Evolutionary conservation across 2,888 invertebrate species (phyloP).

Genomic region (Argynnis bischoffii): DNA sequence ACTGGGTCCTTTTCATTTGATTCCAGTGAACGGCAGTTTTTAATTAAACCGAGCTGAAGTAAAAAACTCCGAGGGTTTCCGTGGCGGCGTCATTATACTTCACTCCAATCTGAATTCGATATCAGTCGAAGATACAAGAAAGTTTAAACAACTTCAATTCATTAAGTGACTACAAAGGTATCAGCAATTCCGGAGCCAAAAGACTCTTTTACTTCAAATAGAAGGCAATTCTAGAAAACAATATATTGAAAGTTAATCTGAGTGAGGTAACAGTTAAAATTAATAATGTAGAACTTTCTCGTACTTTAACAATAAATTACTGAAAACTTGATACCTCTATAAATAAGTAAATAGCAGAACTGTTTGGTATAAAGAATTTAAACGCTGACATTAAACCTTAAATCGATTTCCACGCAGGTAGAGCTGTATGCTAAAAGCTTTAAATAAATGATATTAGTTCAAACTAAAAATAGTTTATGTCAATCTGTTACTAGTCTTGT

Average conservation of each 20-base stretch:
- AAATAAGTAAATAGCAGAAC: conserved; percentile 2
- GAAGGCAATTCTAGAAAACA: not conserved
- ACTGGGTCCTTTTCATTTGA: conserved; percentile 40
- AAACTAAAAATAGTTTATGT: not conserved
- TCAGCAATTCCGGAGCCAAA: conserved; percentile 54
- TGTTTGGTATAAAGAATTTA: not conserved
- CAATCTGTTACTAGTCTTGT: not conserved
- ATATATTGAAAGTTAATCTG: not conserved
- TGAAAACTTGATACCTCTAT: not conserved
- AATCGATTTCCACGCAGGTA: not conserved
- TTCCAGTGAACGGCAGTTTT: conserved; percentile 51
- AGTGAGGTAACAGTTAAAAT: not conserved
- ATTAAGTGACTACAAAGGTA: conserved; percentile 66
- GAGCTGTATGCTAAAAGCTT: not conserved
- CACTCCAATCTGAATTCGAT: conserved; percentile 58
- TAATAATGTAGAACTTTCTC: not conserved
- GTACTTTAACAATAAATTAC: not conserved
- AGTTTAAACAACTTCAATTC: conserved; percentile 70
- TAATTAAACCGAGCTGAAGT: conserved; percentile 67
- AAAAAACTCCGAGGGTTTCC: conserved; percentile 54
- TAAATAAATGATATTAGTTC: not conserved
- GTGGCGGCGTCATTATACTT: conserved; percentile 60
- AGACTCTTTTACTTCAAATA: conserved; percentile 35
- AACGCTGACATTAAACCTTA: conserved; percentile 1
- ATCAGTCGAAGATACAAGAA: conserved; percentile 59